Percentiles rank a stretch among this genome's conserved stretches.
Evolutionary conservation across 2,113 vertebrate species (phyloP).

Genomic region (Lagenorhynchus albirostris): DNA sequence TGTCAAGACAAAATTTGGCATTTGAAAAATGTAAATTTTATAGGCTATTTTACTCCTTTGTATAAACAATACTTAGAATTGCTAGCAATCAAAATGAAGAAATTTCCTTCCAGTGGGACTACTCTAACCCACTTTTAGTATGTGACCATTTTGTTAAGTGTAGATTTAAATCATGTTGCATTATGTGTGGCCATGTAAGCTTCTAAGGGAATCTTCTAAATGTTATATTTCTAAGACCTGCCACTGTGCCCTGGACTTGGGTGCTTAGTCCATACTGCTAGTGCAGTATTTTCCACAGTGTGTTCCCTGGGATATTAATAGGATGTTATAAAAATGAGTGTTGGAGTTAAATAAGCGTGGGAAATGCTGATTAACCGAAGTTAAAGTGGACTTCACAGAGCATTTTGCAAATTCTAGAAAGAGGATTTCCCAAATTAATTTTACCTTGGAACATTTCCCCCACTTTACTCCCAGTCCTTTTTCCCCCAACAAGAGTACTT

Average conservation of each 20-base stretch:
- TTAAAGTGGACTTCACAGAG: neutral
- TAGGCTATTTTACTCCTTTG: neutral
- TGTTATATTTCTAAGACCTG: neutral
- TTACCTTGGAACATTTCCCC: neutral
- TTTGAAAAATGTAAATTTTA: neutral
- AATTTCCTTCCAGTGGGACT: neutral
- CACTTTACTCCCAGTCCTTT: too few species aligned
- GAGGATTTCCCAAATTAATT: slow-evolving; percentile 4
- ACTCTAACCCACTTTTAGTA: neutral
- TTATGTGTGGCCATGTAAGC: neutral
- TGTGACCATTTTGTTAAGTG: neutral
- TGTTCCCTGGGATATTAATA: neutral
- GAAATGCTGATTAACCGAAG: neutral
- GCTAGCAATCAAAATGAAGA: neutral
- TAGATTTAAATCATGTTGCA: neutral
- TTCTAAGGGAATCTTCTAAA: neutral
- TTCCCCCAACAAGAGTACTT: neutral
- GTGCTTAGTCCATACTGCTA: neutral
- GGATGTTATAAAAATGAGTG: neutral
- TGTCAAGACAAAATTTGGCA: neutral
- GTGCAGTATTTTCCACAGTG: neutral
- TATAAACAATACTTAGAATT: neutral
- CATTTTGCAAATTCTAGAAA: neutral
- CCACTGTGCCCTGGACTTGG: neutral
- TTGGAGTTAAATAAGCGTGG: neutral